Conservation (phyloP, 2,113 vertebrate genomes). For the Pelecanus crispus region DNA sequence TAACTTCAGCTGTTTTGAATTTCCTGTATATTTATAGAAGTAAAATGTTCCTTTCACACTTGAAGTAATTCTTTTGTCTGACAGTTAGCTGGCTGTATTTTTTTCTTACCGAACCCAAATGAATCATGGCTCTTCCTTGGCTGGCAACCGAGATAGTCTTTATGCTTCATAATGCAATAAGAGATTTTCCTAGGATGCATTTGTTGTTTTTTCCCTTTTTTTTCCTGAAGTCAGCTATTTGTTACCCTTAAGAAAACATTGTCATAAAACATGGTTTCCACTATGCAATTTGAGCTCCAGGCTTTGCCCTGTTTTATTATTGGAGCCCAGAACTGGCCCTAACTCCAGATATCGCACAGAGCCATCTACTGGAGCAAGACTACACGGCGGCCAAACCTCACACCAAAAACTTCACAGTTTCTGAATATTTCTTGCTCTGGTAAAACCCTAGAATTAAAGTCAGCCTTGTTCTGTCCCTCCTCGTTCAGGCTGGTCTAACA, state of each 20-base stretch:
- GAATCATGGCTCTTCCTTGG: background rate
- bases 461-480: background rate
- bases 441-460: background rate
- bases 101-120: background rate
- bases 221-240: background rate
- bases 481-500: background rate
- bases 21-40: background rate
- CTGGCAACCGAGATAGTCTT: background rate
- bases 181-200: background rate
- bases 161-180: background rate
- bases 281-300: background rate
- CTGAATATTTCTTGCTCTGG: background rate
- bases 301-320: background rate
- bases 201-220: background rate
- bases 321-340: background rate
- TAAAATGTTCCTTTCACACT: background rate
- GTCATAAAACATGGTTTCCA: background rate
- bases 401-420: background rate
- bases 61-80: background rate
- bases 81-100: background rate
- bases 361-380: background rate
- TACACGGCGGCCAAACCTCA: rapidly evolving
- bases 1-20: background rate
- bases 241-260: background rate
- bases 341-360: background rate